Conservation (phyloP, 2,888 invertebrate genomes). For the Rosalia funebris region DNA sequence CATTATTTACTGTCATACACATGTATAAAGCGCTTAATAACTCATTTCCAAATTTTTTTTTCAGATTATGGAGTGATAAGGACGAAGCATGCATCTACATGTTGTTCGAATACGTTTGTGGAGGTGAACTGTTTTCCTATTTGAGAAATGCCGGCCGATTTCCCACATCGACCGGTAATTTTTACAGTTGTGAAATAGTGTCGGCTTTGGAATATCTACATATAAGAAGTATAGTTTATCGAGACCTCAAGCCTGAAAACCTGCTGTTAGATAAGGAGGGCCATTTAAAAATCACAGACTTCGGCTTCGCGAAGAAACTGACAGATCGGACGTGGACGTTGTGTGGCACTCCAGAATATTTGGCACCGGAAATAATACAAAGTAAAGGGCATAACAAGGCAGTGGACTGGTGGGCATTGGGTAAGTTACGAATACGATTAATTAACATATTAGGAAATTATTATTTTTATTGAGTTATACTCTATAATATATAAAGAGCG, state of each 20-base stretch:
- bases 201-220: slow-evolving; percentile 95
- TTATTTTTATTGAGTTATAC: slow-evolving; percentile 9
- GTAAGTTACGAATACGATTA: slow-evolving; percentile 64
- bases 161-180: slow-evolving; percentile 85
- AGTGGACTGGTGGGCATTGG: slow-evolving; percentile 99
- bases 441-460: no score
- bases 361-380: slow-evolving; percentile 97
- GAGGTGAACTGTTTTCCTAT: slow-evolving; percentile 97
- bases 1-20: no score
- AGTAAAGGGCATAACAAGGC: slow-evolving; percentile 98
- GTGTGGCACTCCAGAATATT: slow-evolving; percentile 96
- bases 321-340: slow-evolving; percentile 96
- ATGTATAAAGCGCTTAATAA: no score
- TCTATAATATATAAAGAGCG: no score
- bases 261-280: slow-evolving; percentile 91
- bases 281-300: slow-evolving; percentile 97
- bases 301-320: slow-evolving; percentile 96
- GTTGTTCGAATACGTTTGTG: slow-evolving; percentile 96
- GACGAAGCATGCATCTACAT: slow-evolving; percentile 94
- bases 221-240: slow-evolving; percentile 85
- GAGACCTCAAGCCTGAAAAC: slow-evolving; percentile 95
- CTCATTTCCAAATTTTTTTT: no score
- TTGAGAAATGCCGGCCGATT: slow-evolving; percentile 92
- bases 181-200: slow-evolving; percentile 95
- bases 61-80: slow-evolving; percentile 91